Percentiles rank a stretch among this genome's conserved stretches.
Conservation (phyloP, 2,888 invertebrate species). For the Drosophila glabriapex region DNA sequence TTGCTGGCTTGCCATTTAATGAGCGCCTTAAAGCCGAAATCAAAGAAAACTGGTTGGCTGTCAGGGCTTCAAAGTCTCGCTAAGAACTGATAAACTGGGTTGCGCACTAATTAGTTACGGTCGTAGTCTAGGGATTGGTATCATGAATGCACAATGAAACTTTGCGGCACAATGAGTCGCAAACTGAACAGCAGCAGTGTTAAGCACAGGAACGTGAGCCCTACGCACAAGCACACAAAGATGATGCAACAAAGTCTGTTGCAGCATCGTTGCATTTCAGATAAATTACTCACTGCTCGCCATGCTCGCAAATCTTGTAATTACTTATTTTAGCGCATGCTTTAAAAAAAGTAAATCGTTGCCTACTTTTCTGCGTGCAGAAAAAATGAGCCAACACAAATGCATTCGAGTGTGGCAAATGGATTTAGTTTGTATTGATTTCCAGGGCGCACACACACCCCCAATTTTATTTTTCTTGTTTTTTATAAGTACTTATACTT, state of each 20-base stretch:
- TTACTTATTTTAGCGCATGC: slow-evolving; percentile 21
- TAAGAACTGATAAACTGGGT: slow-evolving; percentile 78
- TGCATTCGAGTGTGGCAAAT: slow-evolving; percentile 54
- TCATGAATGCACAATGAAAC: slow-evolving; percentile 65
- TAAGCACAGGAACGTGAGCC: slow-evolving; percentile 2
- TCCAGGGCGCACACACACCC: slow-evolving; percentile 35
- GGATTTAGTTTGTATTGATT: slow-evolving; percentile 64
- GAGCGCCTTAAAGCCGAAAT: slow-evolving; percentile 54
- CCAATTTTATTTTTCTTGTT: slow-evolving; percentile 8
- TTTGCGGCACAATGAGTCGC: slow-evolving; percentile 51
- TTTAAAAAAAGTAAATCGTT: slow-evolving; percentile 37
- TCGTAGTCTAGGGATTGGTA: slow-evolving; percentile 67
- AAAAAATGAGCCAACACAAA: slow-evolving; percentile 38
- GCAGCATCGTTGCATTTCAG: slow-evolving; percentile 24
- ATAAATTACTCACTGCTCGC: slow-evolving; percentile 13
- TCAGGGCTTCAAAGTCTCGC: slow-evolving; percentile 32
- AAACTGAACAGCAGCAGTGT: slow-evolving; percentile 5
- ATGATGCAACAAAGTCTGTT: not conserved
- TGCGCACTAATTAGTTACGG: slow-evolving; percentile 77
- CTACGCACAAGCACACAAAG: not conserved
- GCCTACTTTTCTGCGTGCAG: slow-evolving; percentile 58
- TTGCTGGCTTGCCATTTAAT: slow-evolving; percentile 39
- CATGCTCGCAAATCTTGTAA: slow-evolving; percentile 18
- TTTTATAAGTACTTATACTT: not conserved
- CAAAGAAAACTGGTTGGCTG: slow-evolving; percentile 39